Conservation (phyloP, 2,888 invertebrate genomes). For the Phlogophora meticulosa region DNA sequence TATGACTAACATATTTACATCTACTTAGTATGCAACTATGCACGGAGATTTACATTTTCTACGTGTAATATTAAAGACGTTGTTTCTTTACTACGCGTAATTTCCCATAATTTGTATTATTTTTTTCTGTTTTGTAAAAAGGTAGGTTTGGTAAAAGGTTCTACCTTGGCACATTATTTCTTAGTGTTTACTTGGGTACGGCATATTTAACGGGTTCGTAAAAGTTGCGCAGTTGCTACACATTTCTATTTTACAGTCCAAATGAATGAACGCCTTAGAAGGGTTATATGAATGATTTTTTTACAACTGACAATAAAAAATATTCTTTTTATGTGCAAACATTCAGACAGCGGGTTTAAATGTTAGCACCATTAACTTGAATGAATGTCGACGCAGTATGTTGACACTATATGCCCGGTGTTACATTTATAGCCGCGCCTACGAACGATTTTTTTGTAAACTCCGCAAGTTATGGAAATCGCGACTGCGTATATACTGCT, state of each 20-base stretch:
- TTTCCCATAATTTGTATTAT: neutral
- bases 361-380: slow-evolving; percentile 49
- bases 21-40: slow-evolving; percentile 23
- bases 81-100: neutral
- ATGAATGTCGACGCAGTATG: slow-evolving; percentile 16
- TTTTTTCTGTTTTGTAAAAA: slow-evolving; percentile 1
- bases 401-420: slow-evolving; percentile 17
- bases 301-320: slow-evolving; percentile 32
- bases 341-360: slow-evolving; percentile 33
- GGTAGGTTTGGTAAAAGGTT: too few species aligned
- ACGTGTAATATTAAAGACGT: neutral
- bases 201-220: slow-evolving; percentile 11
- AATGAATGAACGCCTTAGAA: slow-evolving; percentile 20
- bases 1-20: slow-evolving; percentile 35
- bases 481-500: slow-evolving; percentile 22
- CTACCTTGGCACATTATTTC: neutral
- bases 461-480: slow-evolving; percentile 29
- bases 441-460: slow-evolving; percentile 29
- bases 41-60: neutral
- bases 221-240: slow-evolving; percentile 11
- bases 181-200: slow-evolving; percentile 5
- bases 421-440: slow-evolving; percentile 26
- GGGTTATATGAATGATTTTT: slow-evolving; percentile 42
- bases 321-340: slow-evolving; percentile 34
- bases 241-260: slow-evolving; percentile 32